Percentiles rank a stretch among this genome's conserved stretches.
Evolutionary conservation across 2,888 invertebrate species (phyloP).

Genomic region (Synanthedon andrenaeformis): DNA sequence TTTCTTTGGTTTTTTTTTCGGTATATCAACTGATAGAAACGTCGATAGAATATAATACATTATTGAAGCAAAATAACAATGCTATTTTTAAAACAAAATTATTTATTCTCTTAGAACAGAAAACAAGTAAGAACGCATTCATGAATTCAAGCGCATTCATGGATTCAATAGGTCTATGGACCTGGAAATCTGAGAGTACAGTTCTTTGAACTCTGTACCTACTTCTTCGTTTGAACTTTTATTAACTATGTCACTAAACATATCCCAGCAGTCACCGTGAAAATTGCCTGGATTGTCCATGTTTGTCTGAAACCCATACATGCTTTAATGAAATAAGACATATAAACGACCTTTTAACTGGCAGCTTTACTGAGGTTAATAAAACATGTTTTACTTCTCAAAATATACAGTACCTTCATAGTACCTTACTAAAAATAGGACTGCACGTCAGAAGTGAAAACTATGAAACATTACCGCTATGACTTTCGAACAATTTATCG

Average conservation of each 20-base stretch:
- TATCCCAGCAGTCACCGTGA: slow-evolving; percentile 61
- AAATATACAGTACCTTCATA: too few relatives aligned
- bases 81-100: background rate
- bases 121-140: slow-evolving; percentile 5
- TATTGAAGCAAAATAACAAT: background rate
- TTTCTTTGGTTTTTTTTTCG: too few relatives aligned
- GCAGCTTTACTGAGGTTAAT: too few relatives aligned
- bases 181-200: slow-evolving; percentile 61
- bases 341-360: background rate
- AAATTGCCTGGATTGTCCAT: slow-evolving; percentile 40
- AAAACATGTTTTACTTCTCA: too few relatives aligned
- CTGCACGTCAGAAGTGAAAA: too few relatives aligned
- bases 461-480: too few relatives aligned
- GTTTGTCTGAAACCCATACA: slow-evolving; percentile 29
- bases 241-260: slow-evolving; percentile 41
- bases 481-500: too few relatives aligned
- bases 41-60: too few relatives aligned
- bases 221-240: slow-evolving; percentile 33
- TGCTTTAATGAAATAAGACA: background rate
- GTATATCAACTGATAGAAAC: too few relatives aligned
- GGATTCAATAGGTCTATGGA: slow-evolving; percentile 60
- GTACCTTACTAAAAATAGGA: too few relatives aligned
- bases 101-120: background rate
- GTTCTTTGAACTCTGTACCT: slow-evolving; percentile 54
- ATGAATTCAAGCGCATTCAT: slow-evolving; percentile 42